Conservation (phyloP, 2,888 invertebrate species). For the Frankliniella fusca region DNA sequence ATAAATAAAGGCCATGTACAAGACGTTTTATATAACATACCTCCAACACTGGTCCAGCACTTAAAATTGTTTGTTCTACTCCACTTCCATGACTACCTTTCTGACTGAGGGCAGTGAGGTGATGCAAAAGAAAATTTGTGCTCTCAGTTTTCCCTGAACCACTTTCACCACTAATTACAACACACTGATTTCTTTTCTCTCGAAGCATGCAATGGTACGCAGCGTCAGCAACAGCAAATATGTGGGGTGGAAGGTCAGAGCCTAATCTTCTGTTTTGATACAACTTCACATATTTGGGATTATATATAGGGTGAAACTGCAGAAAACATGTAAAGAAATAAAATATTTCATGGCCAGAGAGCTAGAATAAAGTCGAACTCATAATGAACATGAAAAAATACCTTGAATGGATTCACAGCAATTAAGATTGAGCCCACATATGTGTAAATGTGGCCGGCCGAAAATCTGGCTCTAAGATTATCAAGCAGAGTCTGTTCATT, state of each 20-base stretch:
- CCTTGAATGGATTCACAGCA: conserved; percentile 86
- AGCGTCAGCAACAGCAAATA: conserved; percentile 92
- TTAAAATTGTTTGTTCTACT: conserved; percentile 94
- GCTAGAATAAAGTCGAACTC: neutral
- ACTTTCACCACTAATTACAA: conserved; percentile 92
- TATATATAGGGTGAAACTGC: conserved; percentile 91
- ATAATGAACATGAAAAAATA: conserved; percentile 30
- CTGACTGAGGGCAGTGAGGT: conserved; percentile 89
- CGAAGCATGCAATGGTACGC: conserved; percentile 93
- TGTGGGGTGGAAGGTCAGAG: conserved; percentile 90
- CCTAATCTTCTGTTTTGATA: conserved; percentile 90
- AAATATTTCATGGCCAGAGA: neutral
- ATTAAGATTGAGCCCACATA: conserved; percentile 94
- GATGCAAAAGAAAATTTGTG: conserved; percentile 91
- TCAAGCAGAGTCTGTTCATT: conserved; percentile 90
- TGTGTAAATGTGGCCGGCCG: conserved; percentile 90
- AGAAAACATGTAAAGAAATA: conserved; percentile 21
- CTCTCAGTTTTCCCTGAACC: conserved; percentile 97
- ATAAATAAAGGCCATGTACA: neutral
- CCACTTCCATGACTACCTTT: conserved; percentile 91
- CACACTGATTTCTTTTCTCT: conserved; percentile 85
- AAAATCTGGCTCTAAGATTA: conserved; percentile 83
- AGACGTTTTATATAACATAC: conserved; percentile 43
- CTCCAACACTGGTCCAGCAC: conserved; percentile 93
- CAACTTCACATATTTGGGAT: conserved; percentile 92